Base-by-base conservation (phyloP, 1,140 invertebrate genomes). In the Mizuhopecten yessoensis region DNA sequence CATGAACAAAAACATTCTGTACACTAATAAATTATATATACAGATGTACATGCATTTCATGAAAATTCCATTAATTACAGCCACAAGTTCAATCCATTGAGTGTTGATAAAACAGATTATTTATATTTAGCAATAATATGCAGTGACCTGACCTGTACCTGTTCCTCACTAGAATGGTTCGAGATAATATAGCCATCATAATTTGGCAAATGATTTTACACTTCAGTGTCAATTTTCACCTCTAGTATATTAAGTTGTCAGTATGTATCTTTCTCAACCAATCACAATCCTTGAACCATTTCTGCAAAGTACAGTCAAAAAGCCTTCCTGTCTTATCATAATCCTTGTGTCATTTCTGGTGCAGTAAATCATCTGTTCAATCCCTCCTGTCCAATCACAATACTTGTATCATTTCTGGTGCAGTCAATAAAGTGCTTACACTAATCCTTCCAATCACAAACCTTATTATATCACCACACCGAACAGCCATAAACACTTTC, bases 1-100 rank as follows among this genome's bases (percentile, higher is more conserved):
- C n/a, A 75, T 75, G n/a, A 23, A 75, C 57, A 75, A 0, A 17
- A 5, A 29, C 23, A 75, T 29, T 75, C 17, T 29, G n/a, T 29
- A 29, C 23, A 75, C 57, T 75, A 75, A 75, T 29, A 75, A 75
- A 75, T 75, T 75, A 75, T 29, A 75, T 75, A 75, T 17, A 75
- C 23, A 75, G 57, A 75, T 29, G n/a, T 75, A 75, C 57, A 75
- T 75, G 57, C 57, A 29, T 23, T 75, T n/a, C 15, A 75, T 29
- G 17, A 13, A 45, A 45, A 45, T 1, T 29, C 57, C 23, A 75
- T 17, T 9, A 75, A 23, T 3, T 5, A 75, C 57, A 29, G 57
- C 23, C 57, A 29, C 17, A 75, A 49, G 1, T 49, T n/a, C n/a
- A n/a, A n/a, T n/a, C n/a, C 20, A 49, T 2, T 49, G 36, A 49